Conservation (phyloP, 2,797 vertebrate species). For the Peromyscus nudipes region DNA sequence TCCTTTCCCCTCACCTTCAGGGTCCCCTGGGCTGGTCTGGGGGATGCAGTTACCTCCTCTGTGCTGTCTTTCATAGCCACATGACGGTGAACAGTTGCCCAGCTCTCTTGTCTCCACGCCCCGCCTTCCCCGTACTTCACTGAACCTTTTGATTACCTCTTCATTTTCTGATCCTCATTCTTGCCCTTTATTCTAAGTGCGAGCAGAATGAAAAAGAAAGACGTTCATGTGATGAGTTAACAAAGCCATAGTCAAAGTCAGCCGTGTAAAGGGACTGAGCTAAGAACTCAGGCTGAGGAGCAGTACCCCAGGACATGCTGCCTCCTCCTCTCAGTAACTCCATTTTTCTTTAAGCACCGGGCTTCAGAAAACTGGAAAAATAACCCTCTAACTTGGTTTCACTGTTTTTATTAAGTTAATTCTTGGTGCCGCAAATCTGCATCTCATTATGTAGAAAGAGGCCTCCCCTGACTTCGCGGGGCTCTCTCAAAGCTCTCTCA, state of each 20-base stretch:
- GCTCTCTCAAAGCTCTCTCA: rapidly evolving
- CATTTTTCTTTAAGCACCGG: not conserved
- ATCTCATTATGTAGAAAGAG: not conserved
- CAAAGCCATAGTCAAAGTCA: not conserved
- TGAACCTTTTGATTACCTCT: not conserved
- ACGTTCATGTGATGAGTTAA: not conserved
- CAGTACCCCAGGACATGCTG: not conserved
- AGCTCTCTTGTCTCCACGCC: rapidly evolving
- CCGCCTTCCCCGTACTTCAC: too few species aligned
- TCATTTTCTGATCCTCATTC: not conserved
- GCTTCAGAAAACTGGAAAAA: not conserved
- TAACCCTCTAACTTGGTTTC: not conserved
- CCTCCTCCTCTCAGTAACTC: too few species aligned
- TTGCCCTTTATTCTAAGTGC: not conserved
- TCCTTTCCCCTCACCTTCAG: not conserved
- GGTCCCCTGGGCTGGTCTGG: not conserved
- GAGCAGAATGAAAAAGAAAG: not conserved
- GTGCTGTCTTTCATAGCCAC: too few species aligned
- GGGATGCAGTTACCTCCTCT: not conserved
- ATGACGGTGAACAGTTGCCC: not conserved
- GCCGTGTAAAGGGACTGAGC: not conserved
- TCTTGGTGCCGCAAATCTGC: not conserved
- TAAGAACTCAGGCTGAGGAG: not conserved
- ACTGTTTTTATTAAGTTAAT: not conserved
- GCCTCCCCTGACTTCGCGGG: not conserved